Evolutionary conservation across 2,888 invertebrate genomes (phyloP).

Genomic region (Cactoblastis cactorum): DNA sequence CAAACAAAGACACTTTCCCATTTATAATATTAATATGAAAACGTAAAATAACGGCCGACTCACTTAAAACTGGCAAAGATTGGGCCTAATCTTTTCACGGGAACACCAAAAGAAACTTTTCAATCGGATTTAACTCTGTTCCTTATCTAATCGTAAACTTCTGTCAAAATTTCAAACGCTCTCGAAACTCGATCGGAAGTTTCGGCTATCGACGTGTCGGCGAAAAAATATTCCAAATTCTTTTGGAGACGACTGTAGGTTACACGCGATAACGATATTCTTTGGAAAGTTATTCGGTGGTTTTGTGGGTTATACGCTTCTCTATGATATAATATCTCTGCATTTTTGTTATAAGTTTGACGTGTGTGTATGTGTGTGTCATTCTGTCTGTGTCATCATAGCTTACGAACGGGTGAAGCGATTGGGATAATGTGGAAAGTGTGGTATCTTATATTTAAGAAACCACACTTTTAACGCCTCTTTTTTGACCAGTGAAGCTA

Average conservation of each 20-base stretch:
- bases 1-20: no score
- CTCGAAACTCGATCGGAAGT: slow-evolving; percentile 36
- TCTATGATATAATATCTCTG: background rate
- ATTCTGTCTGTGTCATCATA: no score
- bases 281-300: slow-evolving; percentile 3
- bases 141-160: slow-evolving; percentile 65
- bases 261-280: slow-evolving; percentile 25
- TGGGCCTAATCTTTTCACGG: slow-evolving; percentile 51
- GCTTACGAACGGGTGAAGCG: no score
- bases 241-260: slow-evolving; percentile 14
- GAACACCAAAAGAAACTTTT: slow-evolving; percentile 59
- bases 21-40: no score
- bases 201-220: slow-evolving; percentile 27
- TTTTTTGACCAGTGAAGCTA: no score
- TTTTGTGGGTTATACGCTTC: background rate
- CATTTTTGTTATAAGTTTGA: background rate
- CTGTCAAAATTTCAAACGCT: slow-evolving; percentile 57
- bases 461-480: no score
- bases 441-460: no score
- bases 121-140: slow-evolving; percentile 63
- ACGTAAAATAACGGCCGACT: slow-evolving; percentile 15
- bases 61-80: slow-evolving; percentile 43
- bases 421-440: no score
- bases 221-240: slow-evolving; percentile 27
- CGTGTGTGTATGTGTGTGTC: no score